Base-by-base conservation (phyloP, 2,797 vertebrate genomes). In the Melanotaenia pygmaea region DNA sequence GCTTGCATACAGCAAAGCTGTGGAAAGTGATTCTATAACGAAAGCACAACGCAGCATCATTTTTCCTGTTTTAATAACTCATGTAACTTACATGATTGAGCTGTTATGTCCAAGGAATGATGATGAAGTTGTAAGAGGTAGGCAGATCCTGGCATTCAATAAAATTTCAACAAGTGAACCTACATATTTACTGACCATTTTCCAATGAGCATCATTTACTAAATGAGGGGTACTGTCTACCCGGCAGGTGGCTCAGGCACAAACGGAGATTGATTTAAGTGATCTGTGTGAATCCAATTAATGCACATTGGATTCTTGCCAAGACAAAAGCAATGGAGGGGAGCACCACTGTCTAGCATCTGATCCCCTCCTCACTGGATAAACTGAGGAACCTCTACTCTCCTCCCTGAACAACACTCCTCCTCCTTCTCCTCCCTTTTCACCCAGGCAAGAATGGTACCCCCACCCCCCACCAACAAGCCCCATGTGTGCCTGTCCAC, bases 401-500 rank as follows among this genome's bases (percentile, higher is more conserved):
- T 72, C 34, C 66, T 66, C 71, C 60, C 74, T 66, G 66, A 63
- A 77, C 83, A 56, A 66, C 81, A 74, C 79, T 79, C 70, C 78
- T 80, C 53, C 67, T 68, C 56, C 64, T 73, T 30, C 28, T 30
- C 28, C 53, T 61, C 58, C 64, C 50, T 66, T 47, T 59, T 59
- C 43, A 18, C 63, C 64, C 70, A 72, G 71, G 84, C 85, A 86
- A 93, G 92, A 77, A 94, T 94, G 95, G 95, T 94, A 72, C 94
- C 94, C 64, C 93, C 92, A 50, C 92, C 93, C 58, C 94, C 95
- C 59, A 93, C 96, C 89, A 97, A 95, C 94, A 96, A 96, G 89
- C 94, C 95, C 68, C 96, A 97, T 0, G 95, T 96, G 82, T 97
- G 94, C 92, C 93, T 96, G 74, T 95, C 94, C 70, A 94, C 93